These are phyloP conservation scores for Rhynchonycteris naso DNA, from an alignment of 2,797 vertebrate species.

Conservation along the genomic window DNA sequence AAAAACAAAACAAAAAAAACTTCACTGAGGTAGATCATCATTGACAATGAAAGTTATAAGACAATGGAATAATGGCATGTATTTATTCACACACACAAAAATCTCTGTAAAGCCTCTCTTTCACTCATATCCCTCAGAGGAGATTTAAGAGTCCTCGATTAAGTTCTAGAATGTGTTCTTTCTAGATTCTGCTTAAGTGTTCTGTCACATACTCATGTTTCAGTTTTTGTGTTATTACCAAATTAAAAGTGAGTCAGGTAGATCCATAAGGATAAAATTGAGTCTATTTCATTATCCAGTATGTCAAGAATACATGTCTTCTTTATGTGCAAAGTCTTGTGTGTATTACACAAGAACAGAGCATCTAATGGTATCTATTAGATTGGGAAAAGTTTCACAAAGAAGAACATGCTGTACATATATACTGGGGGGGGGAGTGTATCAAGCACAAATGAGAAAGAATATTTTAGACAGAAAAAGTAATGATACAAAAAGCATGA, in stretches of 20 bases:
- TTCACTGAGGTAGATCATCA: background rate
- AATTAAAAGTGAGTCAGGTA: constrained; percentile 19
- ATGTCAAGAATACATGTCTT: background rate
- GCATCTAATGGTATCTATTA: background rate
- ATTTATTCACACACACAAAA: background rate
- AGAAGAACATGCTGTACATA: background rate
- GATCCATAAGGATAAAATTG: background rate
- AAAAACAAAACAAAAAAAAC: background rate
- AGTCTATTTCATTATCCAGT: background rate
- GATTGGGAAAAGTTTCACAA: background rate
- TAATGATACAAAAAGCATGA: background rate
- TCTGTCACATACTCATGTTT: background rate
- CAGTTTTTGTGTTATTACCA: background rate
- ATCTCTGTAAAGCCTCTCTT: background rate
- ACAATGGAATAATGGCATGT: background rate
- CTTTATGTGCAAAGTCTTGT: background rate
- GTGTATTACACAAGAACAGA: background rate
- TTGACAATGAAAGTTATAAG: background rate
- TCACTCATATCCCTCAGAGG: background rate
- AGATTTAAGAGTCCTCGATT: background rate
- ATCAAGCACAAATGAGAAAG: background rate
- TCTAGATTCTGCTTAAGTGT: background rate
- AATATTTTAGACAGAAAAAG: background rate
- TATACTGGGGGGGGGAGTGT: background rate
- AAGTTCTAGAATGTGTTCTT: background rate